A percentile compares a stretch with the other conserved stretches of the same genome.
Conservation (phyloP, 1,140 invertebrate species). For the Trachymyrmex cornetzi region DNA sequence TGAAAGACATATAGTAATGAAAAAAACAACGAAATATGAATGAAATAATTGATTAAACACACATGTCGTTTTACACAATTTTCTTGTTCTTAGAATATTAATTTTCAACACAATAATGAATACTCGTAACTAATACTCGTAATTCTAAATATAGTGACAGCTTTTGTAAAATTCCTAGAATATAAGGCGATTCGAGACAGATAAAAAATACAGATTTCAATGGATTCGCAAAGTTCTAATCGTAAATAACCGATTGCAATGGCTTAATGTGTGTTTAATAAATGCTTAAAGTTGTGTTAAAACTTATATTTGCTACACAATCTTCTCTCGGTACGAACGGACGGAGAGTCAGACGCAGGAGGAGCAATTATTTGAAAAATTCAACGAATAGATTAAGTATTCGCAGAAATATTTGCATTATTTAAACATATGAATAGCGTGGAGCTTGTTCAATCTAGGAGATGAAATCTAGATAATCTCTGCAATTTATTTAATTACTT, state of each 20-base stretch:
- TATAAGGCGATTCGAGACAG: neutral
- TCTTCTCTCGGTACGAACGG: neutral
- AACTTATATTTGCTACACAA: neutral
- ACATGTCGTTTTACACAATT: neutral
- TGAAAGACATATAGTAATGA: neutral
- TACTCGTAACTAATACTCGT: neutral
- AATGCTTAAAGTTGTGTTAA: neutral
- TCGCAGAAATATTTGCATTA: neutral
- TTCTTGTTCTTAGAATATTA: neutral
- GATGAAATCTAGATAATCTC: neutral
- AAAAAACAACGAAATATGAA: neutral
- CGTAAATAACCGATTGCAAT: neutral
- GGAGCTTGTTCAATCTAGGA: neutral
- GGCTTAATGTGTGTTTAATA: neutral
- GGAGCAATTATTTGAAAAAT: neutral
- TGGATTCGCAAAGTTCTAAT: neutral
- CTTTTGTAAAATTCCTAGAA: neutral
- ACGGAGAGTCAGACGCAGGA: slow-evolving; percentile 19
- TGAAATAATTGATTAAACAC: neutral
- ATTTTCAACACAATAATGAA: neutral
- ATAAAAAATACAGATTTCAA: slow-evolving; percentile 10
- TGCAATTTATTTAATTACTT: neutral
- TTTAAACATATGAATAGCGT: neutral
- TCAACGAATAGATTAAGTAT: neutral
- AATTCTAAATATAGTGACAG: neutral